Base-by-base conservation (phyloP, 2,797 vertebrate genomes). In the Gorsachius magnificus region DNA sequence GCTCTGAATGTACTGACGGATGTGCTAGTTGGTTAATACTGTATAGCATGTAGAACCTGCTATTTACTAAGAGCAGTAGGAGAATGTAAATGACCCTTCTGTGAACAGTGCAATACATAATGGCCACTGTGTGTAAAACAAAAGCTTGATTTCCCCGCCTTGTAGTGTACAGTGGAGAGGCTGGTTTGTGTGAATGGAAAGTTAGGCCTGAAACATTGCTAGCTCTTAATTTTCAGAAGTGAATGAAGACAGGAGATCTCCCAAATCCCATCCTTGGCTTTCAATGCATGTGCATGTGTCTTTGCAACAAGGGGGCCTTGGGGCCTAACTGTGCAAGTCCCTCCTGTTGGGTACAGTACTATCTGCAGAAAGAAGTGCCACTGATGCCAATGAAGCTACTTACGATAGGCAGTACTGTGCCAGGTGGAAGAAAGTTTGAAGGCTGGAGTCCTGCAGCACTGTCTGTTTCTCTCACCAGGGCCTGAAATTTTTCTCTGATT, bases 41-140 rank as follows among this genome's bases (percentile, higher is more conserved):
- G 51, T 2, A 10, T 2, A 45, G 74, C 9, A 0, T 8, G 53
- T 51, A 36, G 89, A 48, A 46, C 38, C 77, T 71, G 89, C 83
- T 31, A 4, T 22, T 28, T 13, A 12, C 56, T 11, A 20, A 43
- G 58, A 45, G 66, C 71, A 75, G 83, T 2, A 72, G 93, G 90
- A 90, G 89, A 75, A 80, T 53, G 90, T 51, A 36, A 19, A 3
- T 25, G 83, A 33, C 56, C 80, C 71, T 86, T 43, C 70, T 43
- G 69, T 43, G 66, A 74, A 29, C 66, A n/a, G 94, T 95, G 96
- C 94, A 89, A 92, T 90, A 90, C 26, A 1, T 13, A n/a, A 35
- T 7, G 83, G 89, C 51, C 84, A 13, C 74, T 54, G 65, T 6
- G 21, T n/a, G 48, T 31, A 2, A 10, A 65, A 17, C 54, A 11